Percentiles rank a stretch among this genome's conserved stretches.
Conservation (phyloP, 2,888 invertebrate genomes). For the Tribolium freemani region DNA sequence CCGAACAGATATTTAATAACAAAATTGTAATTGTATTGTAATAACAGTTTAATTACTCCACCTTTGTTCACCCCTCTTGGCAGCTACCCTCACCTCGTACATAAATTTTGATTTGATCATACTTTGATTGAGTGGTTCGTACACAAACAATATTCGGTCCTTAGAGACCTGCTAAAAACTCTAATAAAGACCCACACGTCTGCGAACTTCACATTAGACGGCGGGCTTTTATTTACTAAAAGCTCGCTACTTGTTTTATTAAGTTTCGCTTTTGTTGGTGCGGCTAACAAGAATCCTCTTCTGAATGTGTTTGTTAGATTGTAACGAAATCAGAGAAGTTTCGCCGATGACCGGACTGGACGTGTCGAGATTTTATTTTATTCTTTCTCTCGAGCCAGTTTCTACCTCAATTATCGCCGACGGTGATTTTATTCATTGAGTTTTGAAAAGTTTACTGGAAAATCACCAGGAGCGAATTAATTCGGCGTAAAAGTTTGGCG, state of each 20-base stretch:
- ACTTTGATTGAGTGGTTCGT: slow-evolving; percentile 7
- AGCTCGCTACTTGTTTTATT: slow-evolving; percentile 48
- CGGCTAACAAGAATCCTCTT: slow-evolving; percentile 42
- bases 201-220: background rate
- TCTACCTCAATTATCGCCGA: background rate
- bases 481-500: background rate
- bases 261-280: slow-evolving; percentile 48
- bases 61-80: background rate
- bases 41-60: no score
- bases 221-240: slow-evolving; percentile 34
- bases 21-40: no score
- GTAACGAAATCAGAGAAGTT: slow-evolving; percentile 38
- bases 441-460: background rate
- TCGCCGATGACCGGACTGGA: slow-evolving; percentile 10
- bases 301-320: slow-evolving; percentile 4
- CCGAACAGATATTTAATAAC: background rate
- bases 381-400: background rate
- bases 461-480: background rate
- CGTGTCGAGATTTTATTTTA: slow-evolving; percentile 26
- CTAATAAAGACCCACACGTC: background rate
- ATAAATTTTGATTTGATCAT: slow-evolving; percentile 8
- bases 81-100: background rate
- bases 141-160: background rate
- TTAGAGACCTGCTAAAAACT: background rate
- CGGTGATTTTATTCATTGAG: background rate